These are phyloP conservation scores for Popillia japonica DNA, from an alignment of 1,140 invertebrate species.

Conservation along the genomic window DNA sequence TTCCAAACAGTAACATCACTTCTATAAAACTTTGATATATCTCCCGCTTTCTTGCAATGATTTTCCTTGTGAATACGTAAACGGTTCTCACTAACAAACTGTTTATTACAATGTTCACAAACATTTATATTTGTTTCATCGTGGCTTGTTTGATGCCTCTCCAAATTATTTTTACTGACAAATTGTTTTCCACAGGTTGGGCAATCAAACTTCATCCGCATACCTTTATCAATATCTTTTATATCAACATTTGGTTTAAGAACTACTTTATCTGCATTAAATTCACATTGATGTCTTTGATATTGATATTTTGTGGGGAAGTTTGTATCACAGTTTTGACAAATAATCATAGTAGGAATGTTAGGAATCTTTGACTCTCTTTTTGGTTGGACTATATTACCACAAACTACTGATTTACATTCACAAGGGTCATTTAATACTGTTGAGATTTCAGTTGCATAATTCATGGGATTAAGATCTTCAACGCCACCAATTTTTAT, in stretches of 20 bases:
- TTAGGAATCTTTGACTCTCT: constrained; percentile 42
- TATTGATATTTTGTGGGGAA: constrained; percentile 60
- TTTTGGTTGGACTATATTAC: background rate
- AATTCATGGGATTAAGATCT: constrained; percentile 46
- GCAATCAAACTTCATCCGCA: constrained; percentile 54
- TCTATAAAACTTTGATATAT: constrained; percentile 58
- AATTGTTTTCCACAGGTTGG: constrained; percentile 57
- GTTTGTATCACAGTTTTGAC: constrained; percentile 59
- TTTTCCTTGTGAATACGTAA: constrained; percentile 59
- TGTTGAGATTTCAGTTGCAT: constrained; percentile 42
- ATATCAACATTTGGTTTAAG: constrained; percentile 52
- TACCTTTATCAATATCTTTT: constrained; percentile 50
- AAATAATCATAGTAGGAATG: constrained; percentile 53
- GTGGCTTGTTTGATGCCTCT: constrained; percentile 55
- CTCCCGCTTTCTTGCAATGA: constrained; percentile 59
- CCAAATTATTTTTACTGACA: constrained; percentile 56
- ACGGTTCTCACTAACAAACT: constrained; percentile 58
- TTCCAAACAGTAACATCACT: constrained; percentile 59
- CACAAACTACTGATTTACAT: constrained; percentile 38
- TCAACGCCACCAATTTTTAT: constrained; percentile 48
- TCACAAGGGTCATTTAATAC: constrained; percentile 39
- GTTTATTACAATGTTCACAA: constrained; percentile 58
- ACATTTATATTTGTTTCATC: too few relatives aligned
- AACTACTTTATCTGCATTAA: constrained; percentile 57
- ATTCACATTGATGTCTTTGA: constrained; percentile 59